Evolutionary conservation across 2,888 invertebrate genomes (phyloP), one percentile per base, ranked within the genome.

Genomic region (Pecten maximus): DNA sequence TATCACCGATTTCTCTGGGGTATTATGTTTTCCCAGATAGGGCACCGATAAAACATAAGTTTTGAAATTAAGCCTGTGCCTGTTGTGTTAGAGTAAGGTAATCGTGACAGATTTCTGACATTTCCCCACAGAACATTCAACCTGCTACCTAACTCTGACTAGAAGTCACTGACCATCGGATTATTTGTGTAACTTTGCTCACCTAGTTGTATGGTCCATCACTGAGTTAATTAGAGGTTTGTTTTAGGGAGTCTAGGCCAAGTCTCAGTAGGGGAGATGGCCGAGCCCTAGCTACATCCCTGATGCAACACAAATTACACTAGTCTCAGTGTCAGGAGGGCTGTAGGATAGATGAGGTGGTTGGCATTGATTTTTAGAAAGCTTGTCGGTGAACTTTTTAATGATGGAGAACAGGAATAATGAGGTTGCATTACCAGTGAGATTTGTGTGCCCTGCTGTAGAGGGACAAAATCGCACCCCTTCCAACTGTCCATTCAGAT

Each of bases 121-220:
- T 35, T 15, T 74, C 74, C 74, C 35, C 35, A 74, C 35, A 6
- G 74, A 74, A 35, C 74, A 74, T 74, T 74, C 74, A 74, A 28
- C 74, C 35, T 35, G 74, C 12, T 15, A 74, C 35, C 35, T 74
- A 10, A 28, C 2, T 35, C 60, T 60, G 60, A 8, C 16, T 54
- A 54, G 54, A 74, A 74, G 74, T 74, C 74, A 74, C 74, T 74
- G 74, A 74, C 74, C 74, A 74, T 74, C 74, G 19, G 12, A 74
- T 74, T 74, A 74, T 74, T 74, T 74, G 74, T 74, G 35, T 74
- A 74, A 28, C 35, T 12, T 74, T 23, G 28, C 35, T 74, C 74
- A 8, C 74, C 28, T 74, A 74, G 28, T 12, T 74, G 74, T 74
- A 60, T 60, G 6, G 48, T n/a, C 23, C 6, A 60, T 60, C 60